A percentile compares a stretch with the other conserved stretches of the same genome.
These are phyloP conservation scores for Mastacembelus armatus DNA, from an alignment of 2,797 vertebrate genomes.

Conservation along the genomic window DNA sequence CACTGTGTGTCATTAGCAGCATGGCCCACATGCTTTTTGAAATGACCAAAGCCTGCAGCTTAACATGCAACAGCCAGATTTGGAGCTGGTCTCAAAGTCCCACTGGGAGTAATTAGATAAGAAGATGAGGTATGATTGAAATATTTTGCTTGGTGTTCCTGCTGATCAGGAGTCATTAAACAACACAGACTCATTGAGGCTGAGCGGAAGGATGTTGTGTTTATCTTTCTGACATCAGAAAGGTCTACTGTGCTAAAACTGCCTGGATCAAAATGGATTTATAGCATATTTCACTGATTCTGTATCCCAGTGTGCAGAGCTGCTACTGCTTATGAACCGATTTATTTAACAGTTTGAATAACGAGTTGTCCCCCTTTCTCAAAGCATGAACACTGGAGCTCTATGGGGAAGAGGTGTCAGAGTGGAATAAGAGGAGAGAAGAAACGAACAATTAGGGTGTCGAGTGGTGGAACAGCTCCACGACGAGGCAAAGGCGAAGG, in stretches of 20 bases:
- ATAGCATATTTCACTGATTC: slow-evolving; percentile 39
- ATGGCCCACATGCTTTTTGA: not conserved
- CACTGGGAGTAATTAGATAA: slow-evolving; percentile 73
- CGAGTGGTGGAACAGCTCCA: slow-evolving; percentile 63
- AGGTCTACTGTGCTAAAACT: slow-evolving; percentile 47
- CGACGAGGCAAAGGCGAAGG: slow-evolving; percentile 45
- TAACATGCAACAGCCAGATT: slow-evolving; percentile 32
- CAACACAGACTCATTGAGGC: slow-evolving; percentile 57
- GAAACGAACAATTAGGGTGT: slow-evolving; percentile 73
- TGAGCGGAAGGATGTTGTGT: slow-evolving; percentile 56
- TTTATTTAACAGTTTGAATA: slow-evolving; percentile 76
- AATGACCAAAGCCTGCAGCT: too few species aligned
- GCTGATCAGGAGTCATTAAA: slow-evolving; percentile 74
- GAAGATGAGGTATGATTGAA: slow-evolving; percentile 64
- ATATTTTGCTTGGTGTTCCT: slow-evolving; percentile 65
- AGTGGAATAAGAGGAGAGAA: slow-evolving; percentile 59
- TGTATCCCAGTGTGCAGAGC: slow-evolving; percentile 39
- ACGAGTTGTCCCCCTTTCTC: slow-evolving; percentile 71
- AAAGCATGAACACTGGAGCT: slow-evolving; percentile 54
- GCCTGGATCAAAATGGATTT: slow-evolving; percentile 55
- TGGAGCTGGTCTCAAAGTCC: slow-evolving; percentile 51
- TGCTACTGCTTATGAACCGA: slow-evolving; percentile 61
- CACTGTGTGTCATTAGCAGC: not conserved
- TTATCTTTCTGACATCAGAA: slow-evolving; percentile 54
- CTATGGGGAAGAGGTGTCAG: slow-evolving; percentile 70